A percentile compares a stretch with the other conserved stretches of the same genome.
Evolutionary conservation across 2,888 invertebrate species (phyloP).

Genomic region (Chymomyza procnemis): DNA sequence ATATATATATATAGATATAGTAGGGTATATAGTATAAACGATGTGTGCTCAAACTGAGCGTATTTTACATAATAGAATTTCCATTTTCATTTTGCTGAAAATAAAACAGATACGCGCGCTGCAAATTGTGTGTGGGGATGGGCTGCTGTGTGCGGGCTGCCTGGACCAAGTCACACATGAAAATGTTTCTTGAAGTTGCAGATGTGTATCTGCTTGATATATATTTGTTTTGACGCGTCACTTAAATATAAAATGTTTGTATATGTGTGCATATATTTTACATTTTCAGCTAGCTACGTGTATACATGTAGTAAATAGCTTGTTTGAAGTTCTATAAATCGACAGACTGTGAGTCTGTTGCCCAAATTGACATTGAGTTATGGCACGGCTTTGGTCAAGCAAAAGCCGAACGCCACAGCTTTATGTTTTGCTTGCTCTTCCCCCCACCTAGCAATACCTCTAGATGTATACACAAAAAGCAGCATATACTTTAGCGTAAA

Average conservation of each 20-base stretch:
- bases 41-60: slow-evolving; percentile 35
- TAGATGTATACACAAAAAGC: neutral
- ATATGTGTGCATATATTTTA: slow-evolving; percentile 1
- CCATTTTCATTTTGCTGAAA: slow-evolving; percentile 39
- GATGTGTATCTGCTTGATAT: neutral
- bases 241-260: neutral
- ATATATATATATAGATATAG: no score
- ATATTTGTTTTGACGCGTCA: slow-evolving; percentile 3
- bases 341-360: slow-evolving; percentile 31
- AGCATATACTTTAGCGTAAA: neutral
- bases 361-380: slow-evolving; percentile 63
- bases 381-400: slow-evolving; percentile 51
- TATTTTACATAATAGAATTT: slow-evolving; percentile 57
- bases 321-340: neutral
- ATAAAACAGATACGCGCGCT: slow-evolving; percentile 31
- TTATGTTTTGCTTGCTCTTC: neutral
- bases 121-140: slow-evolving; percentile 18
- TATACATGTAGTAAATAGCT: slow-evolving; percentile 17
- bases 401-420: slow-evolving; percentile 6
- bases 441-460: no score
- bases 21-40: slow-evolving; percentile 28
- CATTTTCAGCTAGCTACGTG: slow-evolving; percentile 23
- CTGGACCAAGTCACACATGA: neutral
- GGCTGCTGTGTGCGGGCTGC: neutral
- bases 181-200: neutral